Base-by-base conservation (phyloP, 2,113 vertebrate genomes). In the Gavialis gangeticus region DNA sequence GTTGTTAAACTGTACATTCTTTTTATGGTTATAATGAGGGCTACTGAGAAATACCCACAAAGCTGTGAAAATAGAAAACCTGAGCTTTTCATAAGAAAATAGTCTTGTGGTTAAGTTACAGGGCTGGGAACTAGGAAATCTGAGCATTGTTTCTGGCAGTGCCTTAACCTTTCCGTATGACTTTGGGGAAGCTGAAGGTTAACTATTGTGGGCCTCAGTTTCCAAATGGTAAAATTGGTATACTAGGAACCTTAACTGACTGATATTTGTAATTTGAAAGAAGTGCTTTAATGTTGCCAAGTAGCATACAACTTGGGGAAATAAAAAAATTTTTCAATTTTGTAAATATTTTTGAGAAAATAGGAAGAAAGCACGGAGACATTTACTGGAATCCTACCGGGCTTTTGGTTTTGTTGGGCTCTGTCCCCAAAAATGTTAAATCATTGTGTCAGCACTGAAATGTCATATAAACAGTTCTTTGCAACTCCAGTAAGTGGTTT, bases 1-100 rank as follows among this genome's bases (percentile, higher is more conserved):
- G 78, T 91, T 96, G 83, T 83, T 93, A 91, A 94, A 95, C 37
- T 77, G 62, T 79, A 90, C 94, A 87, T 87, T 88, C 82, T 90
- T 55, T 28, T 95, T 92, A 79, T 87, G 84, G 79, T 96, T 94
- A 63, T 82, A 88, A 67, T 90, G 91, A 96, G 75, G 95, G 84
- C 57, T 10, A 87, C 75, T 64, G 84, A 76, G 79, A 85, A 92
- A 93, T 90, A 79, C 54, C 80, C 87, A 85, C 93, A 94, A 93
- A 90, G 46, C 69, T 79, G 54, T 73, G 88, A 84, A 88, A 80
- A 76, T 54, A 79, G 66, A 88, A 95, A 91, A 94, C 7, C 59
- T 90, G 62, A 75, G 85, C 58, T 95, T 94, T 96, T 92, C 81
- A 37, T 69, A 69, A 69, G 30, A 19, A 69, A 34, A 34, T 71